Base-by-base conservation (phyloP, 2,113 vertebrate genomes). In the Turdus rufiventris region DNA sequence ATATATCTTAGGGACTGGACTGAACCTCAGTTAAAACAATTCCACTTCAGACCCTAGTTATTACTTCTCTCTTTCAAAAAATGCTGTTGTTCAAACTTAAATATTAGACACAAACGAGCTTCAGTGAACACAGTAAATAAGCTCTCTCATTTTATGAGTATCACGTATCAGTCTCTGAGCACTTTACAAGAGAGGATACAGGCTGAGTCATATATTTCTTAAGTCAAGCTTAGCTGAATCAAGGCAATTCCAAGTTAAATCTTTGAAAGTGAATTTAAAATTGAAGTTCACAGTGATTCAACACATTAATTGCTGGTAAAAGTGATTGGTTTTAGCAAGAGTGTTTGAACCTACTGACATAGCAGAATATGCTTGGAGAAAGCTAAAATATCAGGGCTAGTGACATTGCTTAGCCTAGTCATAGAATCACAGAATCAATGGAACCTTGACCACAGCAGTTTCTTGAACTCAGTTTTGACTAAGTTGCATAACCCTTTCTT, bases 191-290 rank as follows among this genome's bases (percentile, higher is more conserved):
- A 45, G 36, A 66, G 9, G 8, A 60, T 45, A 56, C 36, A 82
- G 62, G 38, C 31, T 96, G 86, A 91, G 63, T 86, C 91, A 94
- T 38, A 17, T 5, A 65, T 72, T 76, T 96, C 42, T 16, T 62
- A 96, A 85, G 83, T 83, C 79, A 92, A 92, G 48, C 45, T 91
- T 48, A 83, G 58, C 62, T 92, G 81, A 80, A 88, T 85, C 63
- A 88, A 76, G 18, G 38, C 53, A 79, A 63, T 75, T 85, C 48
- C n/a, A 54, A 83, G 42, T 68, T 51, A 75, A 43, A 92, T 78
- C n/a, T 83, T 75, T 40, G 48, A 63, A 88, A 91, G 40, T 14
- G 47, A 93, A 42, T 20, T 65, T 45, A 72, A 82, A 92, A 75
- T 72, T 78, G 23, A 71, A 65, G 40, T 85, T 83, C 67, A 36